Evolutionary conservation across 1,140 invertebrate genomes (phyloP), one percentile per base, ranked within the genome.

Genomic region (Chironomus striatipennis): DNA sequence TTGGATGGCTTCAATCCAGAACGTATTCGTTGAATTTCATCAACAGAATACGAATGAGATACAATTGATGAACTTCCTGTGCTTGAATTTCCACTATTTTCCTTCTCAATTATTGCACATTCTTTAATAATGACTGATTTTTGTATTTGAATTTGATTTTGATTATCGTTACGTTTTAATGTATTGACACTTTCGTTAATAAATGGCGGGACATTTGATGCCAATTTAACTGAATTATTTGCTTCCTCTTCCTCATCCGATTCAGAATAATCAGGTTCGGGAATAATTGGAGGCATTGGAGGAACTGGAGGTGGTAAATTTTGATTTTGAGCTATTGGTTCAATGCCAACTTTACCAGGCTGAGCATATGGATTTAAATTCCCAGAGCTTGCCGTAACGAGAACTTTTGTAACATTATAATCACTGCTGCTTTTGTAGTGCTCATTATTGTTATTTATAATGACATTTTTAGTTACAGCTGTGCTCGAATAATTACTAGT

Each of bases 241-340:
- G 83, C 85, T 64, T 88, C 88, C 34, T 88, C 88, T 75, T 89
- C 88, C 0, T 90, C 91, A 79, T 93, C 92, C 74, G 90, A 92
- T 79, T 92, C 87, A 81, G 91, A 94, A 83, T 95, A 95, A 83
- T 95, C 94, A 0, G 93, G 93, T 79, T 95, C 93, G 0, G 93
- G 94, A 75, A 34, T 34, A 34, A 95, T 95, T 4, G 91, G 91
- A 9, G 93, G 93, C 3, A 87, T 85, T 4, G 76, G 77, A 8
- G 70, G 79, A 76, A 83, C 81, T 20, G 73, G 79, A 76, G 84
- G 81, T 18, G 73, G 75, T 6, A 76, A 10, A 77, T 2, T 75
- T 47, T 76, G 75, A 34, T 76, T 77, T 75, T 76, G 78, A 43
- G 78, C 78, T 65, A 76, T 73, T 76, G 76, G 67, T 74, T 73